Conservation (phyloP, 64 coral and sea anemone species). For the Astreopora myriophthalma region DNA sequence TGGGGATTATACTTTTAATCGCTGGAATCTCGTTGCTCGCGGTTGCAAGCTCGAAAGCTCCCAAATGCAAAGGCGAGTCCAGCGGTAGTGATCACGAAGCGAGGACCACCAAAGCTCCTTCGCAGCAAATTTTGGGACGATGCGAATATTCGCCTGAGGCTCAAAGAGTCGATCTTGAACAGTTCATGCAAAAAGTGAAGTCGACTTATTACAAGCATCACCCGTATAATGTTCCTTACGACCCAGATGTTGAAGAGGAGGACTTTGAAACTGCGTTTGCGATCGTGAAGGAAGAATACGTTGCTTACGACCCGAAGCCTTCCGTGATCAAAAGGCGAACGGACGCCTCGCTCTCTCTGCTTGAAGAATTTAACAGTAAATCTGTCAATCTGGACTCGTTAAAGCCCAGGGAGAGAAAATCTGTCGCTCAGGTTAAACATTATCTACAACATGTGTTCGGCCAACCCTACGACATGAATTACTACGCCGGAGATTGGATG, state of each 20-base stretch:
- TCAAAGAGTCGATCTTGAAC: constrained; percentile 46
- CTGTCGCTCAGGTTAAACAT: constrained; percentile 75
- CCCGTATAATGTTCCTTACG: constrained; percentile 28
- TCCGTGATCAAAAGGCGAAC: constrained; percentile 55
- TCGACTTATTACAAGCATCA: constrained; percentile 62
- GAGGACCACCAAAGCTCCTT: neutral
- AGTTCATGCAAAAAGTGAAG: constrained; percentile 68
- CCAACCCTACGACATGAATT: constrained; percentile 81
- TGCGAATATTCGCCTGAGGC: constrained; percentile 80
- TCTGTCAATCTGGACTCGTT: constrained; percentile 34
- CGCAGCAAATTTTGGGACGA: neutral
- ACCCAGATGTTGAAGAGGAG: constrained; percentile 29
- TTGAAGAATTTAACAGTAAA: constrained; percentile 60
- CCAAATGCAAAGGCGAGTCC: neutral
- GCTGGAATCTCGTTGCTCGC: constrained; percentile 64
- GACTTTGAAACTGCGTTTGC: neutral
- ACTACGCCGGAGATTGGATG: constrained; percentile 92
- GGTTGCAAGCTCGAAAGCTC: constrained; percentile 3
- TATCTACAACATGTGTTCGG: constrained; percentile 88
- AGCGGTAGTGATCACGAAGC: neutral
- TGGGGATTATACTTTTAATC: constrained; percentile 17
- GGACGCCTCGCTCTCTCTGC: constrained; percentile 56
- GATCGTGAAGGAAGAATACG: constrained; percentile 25
- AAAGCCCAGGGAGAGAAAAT: constrained; percentile 80
- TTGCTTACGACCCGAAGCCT: constrained; percentile 73